Evolutionary conservation across 2,113 vertebrate genomes (phyloP), one percentile per base, ranked within the genome.

Genomic region (Leucosticte australis): DNA sequence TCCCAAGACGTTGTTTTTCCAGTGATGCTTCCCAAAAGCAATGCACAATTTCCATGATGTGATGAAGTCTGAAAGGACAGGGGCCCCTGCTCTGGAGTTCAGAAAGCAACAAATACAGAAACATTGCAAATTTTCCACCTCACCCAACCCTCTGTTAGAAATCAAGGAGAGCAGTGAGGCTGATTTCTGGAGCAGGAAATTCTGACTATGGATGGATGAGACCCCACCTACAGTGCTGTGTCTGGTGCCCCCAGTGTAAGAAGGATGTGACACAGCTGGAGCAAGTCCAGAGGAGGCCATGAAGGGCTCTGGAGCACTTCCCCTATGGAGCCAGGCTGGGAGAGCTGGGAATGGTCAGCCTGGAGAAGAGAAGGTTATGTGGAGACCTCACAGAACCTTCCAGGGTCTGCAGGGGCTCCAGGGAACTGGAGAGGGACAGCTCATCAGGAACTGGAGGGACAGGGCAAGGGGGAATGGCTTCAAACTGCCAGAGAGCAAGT

Each of bases 401-500:
- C 55, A 78, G 56, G 33, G 3, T 10, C 56, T 23, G 14, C 56
- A 57, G 55, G 8, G 47, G 2, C 50, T 65, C 8, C 14, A 53
- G 33, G 11, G 74, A 28, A 62, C n/a, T 19, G 37, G 33, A 33
- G 46, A 69, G 28, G 4, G 23, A 33, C 8, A 46, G 4, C 7
- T 39, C 33, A 33, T 23, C 39, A n/a, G 74, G 10, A 39, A 20
- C 15, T n/a, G 19, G 19, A 62, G 65, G 1, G n/a, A 7, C 24
- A 55, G 20, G 41, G 10, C 5, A n/a, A 1, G 1, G 27, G 27
- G 23, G 4, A 39, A 21, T 47, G 56, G 15, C 16, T n/a, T 30
- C n/a, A 0, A 0, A 41, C 20, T 70, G 41, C 0, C 33, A 33
- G 9, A 46, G 22, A 4, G 23, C 15, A 60, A 10, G 15, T 8